Evolutionary conservation across 2,113 vertebrate species (phyloP).

Genomic region (Gavia stellata): DNA sequence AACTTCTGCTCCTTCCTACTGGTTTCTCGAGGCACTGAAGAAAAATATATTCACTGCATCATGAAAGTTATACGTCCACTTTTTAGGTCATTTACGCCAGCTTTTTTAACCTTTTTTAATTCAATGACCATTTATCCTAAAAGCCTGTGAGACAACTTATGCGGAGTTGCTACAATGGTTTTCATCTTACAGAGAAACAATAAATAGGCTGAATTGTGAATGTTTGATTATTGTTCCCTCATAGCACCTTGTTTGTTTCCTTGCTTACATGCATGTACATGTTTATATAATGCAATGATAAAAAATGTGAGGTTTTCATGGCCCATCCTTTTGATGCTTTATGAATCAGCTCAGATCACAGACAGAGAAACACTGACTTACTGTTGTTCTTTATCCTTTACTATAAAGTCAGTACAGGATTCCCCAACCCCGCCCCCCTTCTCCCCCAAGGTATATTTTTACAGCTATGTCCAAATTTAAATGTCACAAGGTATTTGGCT

Average conservation of each 20-base stretch:
- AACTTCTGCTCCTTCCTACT: background rate
- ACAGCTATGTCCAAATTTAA: background rate
- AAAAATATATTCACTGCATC: background rate
- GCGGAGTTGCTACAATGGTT: background rate
- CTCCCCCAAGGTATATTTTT: background rate
- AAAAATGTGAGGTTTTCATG: background rate
- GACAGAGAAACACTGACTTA: background rate
- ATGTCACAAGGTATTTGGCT: background rate
- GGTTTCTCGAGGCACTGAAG: background rate
- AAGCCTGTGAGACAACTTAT: fast-evolving
- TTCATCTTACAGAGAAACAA: background rate
- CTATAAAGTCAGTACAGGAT: background rate
- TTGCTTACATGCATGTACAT: background rate
- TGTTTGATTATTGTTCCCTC: background rate
- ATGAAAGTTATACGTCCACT: background rate
- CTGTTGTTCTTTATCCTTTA: background rate
- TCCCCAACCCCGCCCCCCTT: background rate
- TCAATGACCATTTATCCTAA: background rate
- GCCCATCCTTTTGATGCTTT: background rate
- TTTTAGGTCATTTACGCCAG: background rate
- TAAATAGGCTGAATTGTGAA: background rate
- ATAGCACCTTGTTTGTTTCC: background rate
- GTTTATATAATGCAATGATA: background rate
- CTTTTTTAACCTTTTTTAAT: background rate
- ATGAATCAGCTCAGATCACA: background rate